phyloP scores from a whole-genome alignment of 2,113 vertebrate genomes.

The Paedocypris sp. region DNA sequence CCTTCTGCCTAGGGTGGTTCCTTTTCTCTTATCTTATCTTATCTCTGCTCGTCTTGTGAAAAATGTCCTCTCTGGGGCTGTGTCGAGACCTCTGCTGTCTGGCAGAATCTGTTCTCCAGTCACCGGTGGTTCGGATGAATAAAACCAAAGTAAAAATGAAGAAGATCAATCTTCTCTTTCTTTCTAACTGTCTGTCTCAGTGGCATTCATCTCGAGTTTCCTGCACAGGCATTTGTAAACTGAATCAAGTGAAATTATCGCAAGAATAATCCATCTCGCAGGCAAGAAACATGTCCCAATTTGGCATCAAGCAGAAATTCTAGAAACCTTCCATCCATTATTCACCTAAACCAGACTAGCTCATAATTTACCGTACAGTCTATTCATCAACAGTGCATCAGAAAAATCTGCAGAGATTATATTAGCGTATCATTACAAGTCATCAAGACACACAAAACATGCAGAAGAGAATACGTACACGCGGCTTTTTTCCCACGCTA shows the following conservation, averaged over 20 bases:
- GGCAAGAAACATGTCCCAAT: background rate
- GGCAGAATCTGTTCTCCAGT: no score
- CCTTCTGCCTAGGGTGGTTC: no score
- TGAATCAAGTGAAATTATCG: slow-evolving; percentile 37
- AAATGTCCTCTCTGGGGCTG: no score
- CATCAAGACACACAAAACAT: background rate
- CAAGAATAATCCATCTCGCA: slow-evolving; percentile 29
- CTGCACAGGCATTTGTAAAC: slow-evolving; percentile 36
- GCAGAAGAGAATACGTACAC: slow-evolving; percentile 48
- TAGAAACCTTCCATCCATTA: no score
- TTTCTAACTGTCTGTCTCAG: background rate
- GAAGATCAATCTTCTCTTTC: background rate
- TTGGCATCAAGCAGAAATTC: background rate
- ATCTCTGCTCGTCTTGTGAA: no score
- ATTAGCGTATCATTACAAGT: background rate
- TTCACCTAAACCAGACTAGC: background rate
- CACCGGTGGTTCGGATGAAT: no score
- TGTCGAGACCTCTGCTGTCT: no score
- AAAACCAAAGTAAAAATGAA: no score
- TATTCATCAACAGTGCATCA: background rate
- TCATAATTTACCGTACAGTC: no score
- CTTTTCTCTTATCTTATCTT: no score
- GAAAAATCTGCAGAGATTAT: no score
- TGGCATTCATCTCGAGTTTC: slow-evolving; percentile 43
- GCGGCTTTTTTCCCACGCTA: slow-evolving; percentile 54